These are phyloP conservation scores for Drosophila setosimentum DNA, from an alignment of 2,888 invertebrate genomes.

Conservation along the genomic window DNA sequence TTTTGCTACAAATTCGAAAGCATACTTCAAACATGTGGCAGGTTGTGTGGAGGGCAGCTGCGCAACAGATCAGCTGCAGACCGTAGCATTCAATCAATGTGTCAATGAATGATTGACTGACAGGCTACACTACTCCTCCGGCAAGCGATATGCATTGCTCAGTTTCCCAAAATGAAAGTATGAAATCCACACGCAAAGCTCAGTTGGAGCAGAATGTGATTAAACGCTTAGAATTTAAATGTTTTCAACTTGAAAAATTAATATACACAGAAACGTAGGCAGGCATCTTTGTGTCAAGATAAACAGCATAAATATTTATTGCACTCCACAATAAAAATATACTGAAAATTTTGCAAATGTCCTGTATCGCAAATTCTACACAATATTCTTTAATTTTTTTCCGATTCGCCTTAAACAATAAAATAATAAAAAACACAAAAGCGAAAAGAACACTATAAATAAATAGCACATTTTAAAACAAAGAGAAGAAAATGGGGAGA, in stretches of 20 bases:
- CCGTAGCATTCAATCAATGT: conserved; percentile 60
- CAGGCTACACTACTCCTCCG: conserved; percentile 5
- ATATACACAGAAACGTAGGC: not conserved
- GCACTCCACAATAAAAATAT: conserved; percentile 63
- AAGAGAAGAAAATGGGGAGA: conserved; percentile 22
- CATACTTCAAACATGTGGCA: not conserved
- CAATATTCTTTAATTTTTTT: conserved; percentile 66
- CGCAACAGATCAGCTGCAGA: conserved; percentile 32
- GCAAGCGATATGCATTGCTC: conserved; percentile 2
- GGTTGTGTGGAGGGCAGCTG: not conserved
- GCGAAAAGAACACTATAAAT: conserved; percentile 20
- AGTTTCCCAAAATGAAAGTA: conserved; percentile 5
- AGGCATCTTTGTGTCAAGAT: conserved; percentile 34
- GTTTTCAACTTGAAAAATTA: conserved; percentile 17
- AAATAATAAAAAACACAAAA: conserved; percentile 12
- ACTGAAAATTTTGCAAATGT: conserved; percentile 52
- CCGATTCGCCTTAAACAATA: conserved; percentile 36
- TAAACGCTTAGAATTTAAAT: conserved; percentile 18
- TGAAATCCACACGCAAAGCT: conserved; percentile 9
- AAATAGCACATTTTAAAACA: conserved; percentile 27
- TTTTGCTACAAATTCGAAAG: conserved; percentile 38
- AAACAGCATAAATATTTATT: conserved; percentile 66
- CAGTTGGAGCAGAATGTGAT: conserved; percentile 5
- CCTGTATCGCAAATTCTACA: conserved; percentile 42
- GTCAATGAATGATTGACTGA: conserved; percentile 61